Base-by-base conservation (phyloP, 2,888 invertebrate species). In the Tipula helvola region DNA sequence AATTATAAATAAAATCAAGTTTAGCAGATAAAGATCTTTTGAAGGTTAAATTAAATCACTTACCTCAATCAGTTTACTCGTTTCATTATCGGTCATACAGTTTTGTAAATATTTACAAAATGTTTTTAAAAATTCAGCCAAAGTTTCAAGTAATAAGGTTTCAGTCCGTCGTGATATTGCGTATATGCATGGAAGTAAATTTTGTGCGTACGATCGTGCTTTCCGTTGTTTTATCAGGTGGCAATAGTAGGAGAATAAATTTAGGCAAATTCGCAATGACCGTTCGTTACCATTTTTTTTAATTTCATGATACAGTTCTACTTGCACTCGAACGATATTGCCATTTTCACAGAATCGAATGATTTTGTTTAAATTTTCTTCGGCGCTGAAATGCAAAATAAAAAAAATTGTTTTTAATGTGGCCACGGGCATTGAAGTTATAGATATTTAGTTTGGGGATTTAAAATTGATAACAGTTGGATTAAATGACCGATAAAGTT, bases 231-330 rank as follows among this genome's bases (percentile, higher is more conserved):
- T 93, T 88, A 97, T 96, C 88, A 95, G 93, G 88, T 95, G 95
- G 88, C 95, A 94, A 88, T 97, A 93, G 89, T 95, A 94, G 0
- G 95, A 94, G 91, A 97, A 97, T 87, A 96, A 92, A 92, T 94
- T 94, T 4, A 97, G 91, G 41, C 97, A 96, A 86, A 96, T 96
- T 88, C 96, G 92, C 85, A 97, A 90, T 44, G 95, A 94, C 87
- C 96, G 89, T 87, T 91, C 91, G 88, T 92, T 91, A 3, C 96
- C 95, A 91, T 96, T 96, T 89, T 95, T 95, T 90, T 96, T 96
- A 84, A 97, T 95, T 92, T 96, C 96, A 88, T 95, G 95, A 90
- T 96, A 96, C 83, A 97, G 92, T 90, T 96, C 96, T 89, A 96
- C 94, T 89, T 96, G 95, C 87, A 97, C 93, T 89, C 96, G 94